Evolutionary conservation across 53 echinoderm and acorn worm species (phyloP), one percentile per base, ranked within the genome.

Genomic region (Echinarachnius parma): DNA sequence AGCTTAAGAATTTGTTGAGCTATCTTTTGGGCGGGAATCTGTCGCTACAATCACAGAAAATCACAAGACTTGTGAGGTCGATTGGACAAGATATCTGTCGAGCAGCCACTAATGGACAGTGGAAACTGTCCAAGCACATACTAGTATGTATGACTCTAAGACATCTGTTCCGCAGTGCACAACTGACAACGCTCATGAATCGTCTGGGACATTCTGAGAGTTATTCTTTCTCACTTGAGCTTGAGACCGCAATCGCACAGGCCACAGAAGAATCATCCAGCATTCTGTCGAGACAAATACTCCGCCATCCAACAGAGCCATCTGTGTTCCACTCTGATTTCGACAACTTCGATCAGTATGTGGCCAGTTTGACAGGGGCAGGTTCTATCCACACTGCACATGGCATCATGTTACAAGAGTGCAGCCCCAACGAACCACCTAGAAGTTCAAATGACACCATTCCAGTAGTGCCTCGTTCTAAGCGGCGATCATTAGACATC

Each of bases 61-160:
- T n/a, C n/a, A n/a, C n/a, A n/a, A n/a, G n/a, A n/a, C n/a, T n/a
- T n/a, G n/a, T n/a, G n/a, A n/a, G n/a, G n/a, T n/a, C n/a, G 18
- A 20, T 57, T 14, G 25, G 25, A 15, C 54, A 69, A 27, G 80
- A 88, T 66, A 16, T 88, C 20, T 88, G 83, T 31, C 28, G 86
- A 3, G 77, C 81, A 50, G 81, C 49, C 4, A 68, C 80, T 0
- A 45, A 65, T 31, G 86, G 86, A 9, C 4, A 78, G 26, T 84
- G 84, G 80, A 84, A 80, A 60, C 35, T 84, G 28, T 68, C 83
- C 50, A 88, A 84, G 46, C 88, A 88, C 60, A 80, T 84, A 21
- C 75, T 83, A 28, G 45, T 89, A 16, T 77, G 84, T 21, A 77
- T 58, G 34, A 84, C 77, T 2, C 31, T 84, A 20, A 31, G 81